A percentile compares a stretch with the other conserved stretches of the same genome.
Evolutionary conservation across 1,140 invertebrate genomes (phyloP).

Genomic region (Daktulosphaira vitifoliae): DNA sequence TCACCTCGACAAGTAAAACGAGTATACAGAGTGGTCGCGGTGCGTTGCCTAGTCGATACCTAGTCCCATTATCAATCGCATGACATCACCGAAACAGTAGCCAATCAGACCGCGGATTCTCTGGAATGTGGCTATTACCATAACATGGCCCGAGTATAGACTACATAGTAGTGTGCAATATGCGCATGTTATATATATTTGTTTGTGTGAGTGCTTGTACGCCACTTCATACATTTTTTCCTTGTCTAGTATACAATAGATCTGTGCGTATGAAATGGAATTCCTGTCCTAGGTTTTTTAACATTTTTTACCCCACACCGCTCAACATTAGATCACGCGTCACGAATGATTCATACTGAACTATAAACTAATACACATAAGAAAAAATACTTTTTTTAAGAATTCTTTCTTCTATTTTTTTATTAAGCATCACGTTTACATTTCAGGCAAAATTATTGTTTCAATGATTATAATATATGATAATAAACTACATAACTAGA

Average conservation of each 20-base stretch:
- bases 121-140: slow-evolving; percentile 33
- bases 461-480: too few relatives aligned
- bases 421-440: too few relatives aligned
- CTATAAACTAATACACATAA: too few relatives aligned
- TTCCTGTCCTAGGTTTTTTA: slow-evolving; percentile 22
- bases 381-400: too few relatives aligned
- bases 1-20: slow-evolving; percentile 19
- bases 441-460: too few relatives aligned
- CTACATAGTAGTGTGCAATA: neutral
- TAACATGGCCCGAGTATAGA: slow-evolving; percentile 23
- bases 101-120: slow-evolving; percentile 28
- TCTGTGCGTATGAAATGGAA: slow-evolving; percentile 2
- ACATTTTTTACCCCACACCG: neutral
- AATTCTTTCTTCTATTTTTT: too few relatives aligned
- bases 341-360: too few relatives aligned
- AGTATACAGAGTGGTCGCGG: slow-evolving; percentile 11
- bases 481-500: too few relatives aligned
- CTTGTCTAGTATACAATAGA: neutral
- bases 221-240: neutral
- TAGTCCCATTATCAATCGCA: slow-evolving; percentile 29
- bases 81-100: slow-evolving; percentile 32
- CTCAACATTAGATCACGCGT: too few relatives aligned
- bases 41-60: neutral
- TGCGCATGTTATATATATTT: neutral
- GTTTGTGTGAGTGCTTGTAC: neutral